phyloP scores from a whole-genome alignment of 1,140 invertebrate species.

The Drosophila fuyamai region DNA sequence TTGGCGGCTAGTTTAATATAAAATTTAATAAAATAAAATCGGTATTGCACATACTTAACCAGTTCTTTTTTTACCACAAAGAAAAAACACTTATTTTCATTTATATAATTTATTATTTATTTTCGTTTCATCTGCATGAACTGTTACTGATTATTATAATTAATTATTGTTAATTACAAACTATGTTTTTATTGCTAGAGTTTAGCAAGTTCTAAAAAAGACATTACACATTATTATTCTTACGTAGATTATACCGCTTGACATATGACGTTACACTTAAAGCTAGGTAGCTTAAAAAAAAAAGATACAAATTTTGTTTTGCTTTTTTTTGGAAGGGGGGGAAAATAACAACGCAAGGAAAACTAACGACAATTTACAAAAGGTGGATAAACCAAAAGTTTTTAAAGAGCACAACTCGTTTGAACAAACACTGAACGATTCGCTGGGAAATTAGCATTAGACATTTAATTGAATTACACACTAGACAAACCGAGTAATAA shows the following conservation, averaged over 20 bases:
- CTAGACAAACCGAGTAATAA: slow-evolving; percentile 58
- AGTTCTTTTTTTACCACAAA: background rate
- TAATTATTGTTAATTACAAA: slow-evolving; percentile 70
- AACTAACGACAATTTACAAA: slow-evolving; percentile 11
- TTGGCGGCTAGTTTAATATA: too few relatives aligned
- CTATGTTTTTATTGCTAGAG: slow-evolving; percentile 63
- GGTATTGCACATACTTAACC: too few relatives aligned
- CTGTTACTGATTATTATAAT: slow-evolving; percentile 48
- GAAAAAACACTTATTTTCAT: background rate
- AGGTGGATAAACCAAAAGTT: slow-evolving; percentile 55
- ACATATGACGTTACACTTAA: slow-evolving; percentile 34
- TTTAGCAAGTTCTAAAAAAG: slow-evolving; percentile 55
- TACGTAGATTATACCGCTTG: slow-evolving; percentile 38
- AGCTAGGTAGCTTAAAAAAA: slow-evolving; percentile 17
- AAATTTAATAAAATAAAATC: too few relatives aligned
- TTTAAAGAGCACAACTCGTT: slow-evolving; percentile 76
- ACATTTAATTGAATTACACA: slow-evolving; percentile 40
- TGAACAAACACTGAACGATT: slow-evolving; percentile 56
- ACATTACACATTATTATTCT: slow-evolving; percentile 63
- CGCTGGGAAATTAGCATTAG: slow-evolving; percentile 53
- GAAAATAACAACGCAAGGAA: slow-evolving; percentile 33
- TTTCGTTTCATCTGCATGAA: slow-evolving; percentile 33
- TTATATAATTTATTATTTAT: slow-evolving; percentile 49
- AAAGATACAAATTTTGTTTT: slow-evolving; percentile 11
- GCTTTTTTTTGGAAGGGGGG: slow-evolving; percentile 9